Base-by-base conservation (phyloP, 2,888 invertebrate genomes). In the Apotomis capreana region DNA sequence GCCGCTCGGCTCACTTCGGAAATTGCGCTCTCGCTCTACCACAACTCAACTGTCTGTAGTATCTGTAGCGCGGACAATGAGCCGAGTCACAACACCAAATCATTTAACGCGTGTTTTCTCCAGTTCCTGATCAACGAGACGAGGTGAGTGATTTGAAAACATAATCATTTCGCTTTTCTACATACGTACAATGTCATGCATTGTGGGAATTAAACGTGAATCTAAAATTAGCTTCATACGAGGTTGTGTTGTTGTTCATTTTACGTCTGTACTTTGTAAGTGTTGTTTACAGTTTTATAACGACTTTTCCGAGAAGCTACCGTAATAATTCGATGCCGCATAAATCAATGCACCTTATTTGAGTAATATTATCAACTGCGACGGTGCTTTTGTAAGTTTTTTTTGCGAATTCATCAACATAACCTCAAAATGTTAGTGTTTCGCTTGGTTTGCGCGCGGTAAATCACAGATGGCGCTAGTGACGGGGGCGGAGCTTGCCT, bases 21-120 rank as follows among this genome's bases (percentile, higher is more conserved):
- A 76, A 81, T 80, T 79, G 78, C 81, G 80, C 84, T 76, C 79
- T 83, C 86, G 83, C 79, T 71, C 67, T 40, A 13, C 36, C 59
- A 8, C 51, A 62, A 55, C 71, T 58, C 71, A 51, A 52, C 72
- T 49, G 57, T 63, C 71, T 62, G 61, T 68, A 68, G 67, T 57
- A 44, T 63, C 68, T 59, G 71, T 71, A 71, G 57, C 54, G 36
- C 54, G 49, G 78, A 83, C 82, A 83, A 85, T 86, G 89, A 89
- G 80, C 87, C 89, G 92, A 90, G 92, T 89, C 86, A 91, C 89
- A 91, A 83, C 61, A 49, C 64, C 10, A 44, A 62, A 57, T 54
- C 46, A 57, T 72, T 74, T 68, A 75, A 72, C 77, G 77, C 78
- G 78, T 79, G 79, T 78, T 74, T 80, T 81, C 78, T 78, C 75